Evolutionary conservation across 2,888 invertebrate species (phyloP).

Genomic region (Noctua comes): DNA sequence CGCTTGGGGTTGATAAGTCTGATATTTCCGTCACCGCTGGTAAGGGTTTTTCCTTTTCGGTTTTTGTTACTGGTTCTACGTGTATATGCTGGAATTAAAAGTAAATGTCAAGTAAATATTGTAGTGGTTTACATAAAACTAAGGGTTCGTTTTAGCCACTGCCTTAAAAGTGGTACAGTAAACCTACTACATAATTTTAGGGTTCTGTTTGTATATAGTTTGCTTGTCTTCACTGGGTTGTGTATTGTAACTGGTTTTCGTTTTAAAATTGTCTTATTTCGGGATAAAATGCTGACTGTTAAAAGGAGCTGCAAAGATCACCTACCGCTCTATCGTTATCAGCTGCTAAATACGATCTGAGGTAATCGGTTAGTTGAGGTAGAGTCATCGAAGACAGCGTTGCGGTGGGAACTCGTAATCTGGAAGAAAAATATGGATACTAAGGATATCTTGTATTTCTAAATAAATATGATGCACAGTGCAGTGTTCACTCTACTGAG

Average conservation of each 20-base stretch:
- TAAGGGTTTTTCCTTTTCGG: slow-evolving; percentile 76
- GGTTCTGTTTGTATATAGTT: neutral
- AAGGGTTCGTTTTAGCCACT: neutral
- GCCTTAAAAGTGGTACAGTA: no score
- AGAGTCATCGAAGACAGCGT: slow-evolving; percentile 96
- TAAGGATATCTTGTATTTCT: neutral
- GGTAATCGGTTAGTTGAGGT: slow-evolving; percentile 95
- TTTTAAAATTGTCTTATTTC: neutral
- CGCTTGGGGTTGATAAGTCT: slow-evolving; percentile 54
- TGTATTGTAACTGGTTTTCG: neutral
- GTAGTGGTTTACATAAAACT: neutral
- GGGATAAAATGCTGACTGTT: neutral
- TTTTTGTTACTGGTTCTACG: slow-evolving; percentile 75
- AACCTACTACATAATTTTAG: neutral
- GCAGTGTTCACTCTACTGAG: neutral
- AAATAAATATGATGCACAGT: neutral
- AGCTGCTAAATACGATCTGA: slow-evolving; percentile 90
- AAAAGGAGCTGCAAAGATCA: neutral
- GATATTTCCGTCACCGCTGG: slow-evolving; percentile 59
- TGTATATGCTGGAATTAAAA: slow-evolving; percentile 81
- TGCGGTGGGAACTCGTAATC: slow-evolving; percentile 92
- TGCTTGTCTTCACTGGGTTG: neutral
- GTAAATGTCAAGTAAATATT: neutral
- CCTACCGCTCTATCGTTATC: slow-evolving; percentile 84
- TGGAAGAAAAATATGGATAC: slow-evolving; percentile 73